These are phyloP conservation scores for Nomada ruficornis DNA, from an alignment of 2,888 invertebrate species.

Conservation along the genomic window DNA sequence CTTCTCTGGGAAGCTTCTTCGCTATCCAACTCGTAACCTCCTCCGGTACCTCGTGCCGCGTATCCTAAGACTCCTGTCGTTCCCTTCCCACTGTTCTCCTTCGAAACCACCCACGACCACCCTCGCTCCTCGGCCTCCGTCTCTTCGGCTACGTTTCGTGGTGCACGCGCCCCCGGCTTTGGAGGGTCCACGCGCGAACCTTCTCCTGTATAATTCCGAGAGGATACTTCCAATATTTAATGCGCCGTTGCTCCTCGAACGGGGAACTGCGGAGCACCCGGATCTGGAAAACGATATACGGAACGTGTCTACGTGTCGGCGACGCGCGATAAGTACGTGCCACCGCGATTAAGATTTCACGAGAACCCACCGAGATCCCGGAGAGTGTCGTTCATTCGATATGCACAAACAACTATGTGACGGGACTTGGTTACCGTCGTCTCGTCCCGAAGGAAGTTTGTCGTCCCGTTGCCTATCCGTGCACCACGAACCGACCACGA, in stretches of 20 bases:
- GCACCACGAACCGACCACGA: neutral
- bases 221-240: constrained; percentile 74
- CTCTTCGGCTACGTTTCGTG: constrained; percentile 32
- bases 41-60: constrained; percentile 42
- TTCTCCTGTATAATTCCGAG: constrained; percentile 72
- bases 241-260: constrained; percentile 57
- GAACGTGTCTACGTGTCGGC: constrained; percentile 59
- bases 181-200: constrained; percentile 59
- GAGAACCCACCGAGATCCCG: constrained; percentile 74
- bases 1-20: constrained; percentile 50
- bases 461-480: neutral
- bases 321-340: constrained; percentile 74
- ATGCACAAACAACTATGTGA: constrained; percentile 83
- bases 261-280: constrained; percentile 49
- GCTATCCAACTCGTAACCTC: constrained; percentile 44
- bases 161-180: constrained; percentile 45
- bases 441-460: constrained; percentile 28
- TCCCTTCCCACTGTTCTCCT: constrained; percentile 8
- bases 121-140: constrained; percentile 27
- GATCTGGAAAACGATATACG: constrained; percentile 45
- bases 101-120: constrained; percentile 21
- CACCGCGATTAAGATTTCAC: constrained; percentile 80
- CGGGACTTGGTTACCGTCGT: constrained; percentile 80
- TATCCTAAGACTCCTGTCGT: constrained; percentile 37
- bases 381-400: constrained; percentile 73